A percentile compares a stretch with the other conserved stretches of the same genome.
Conservation (phyloP, 2,888 invertebrate species). For the Serrognathus titanus region DNA sequence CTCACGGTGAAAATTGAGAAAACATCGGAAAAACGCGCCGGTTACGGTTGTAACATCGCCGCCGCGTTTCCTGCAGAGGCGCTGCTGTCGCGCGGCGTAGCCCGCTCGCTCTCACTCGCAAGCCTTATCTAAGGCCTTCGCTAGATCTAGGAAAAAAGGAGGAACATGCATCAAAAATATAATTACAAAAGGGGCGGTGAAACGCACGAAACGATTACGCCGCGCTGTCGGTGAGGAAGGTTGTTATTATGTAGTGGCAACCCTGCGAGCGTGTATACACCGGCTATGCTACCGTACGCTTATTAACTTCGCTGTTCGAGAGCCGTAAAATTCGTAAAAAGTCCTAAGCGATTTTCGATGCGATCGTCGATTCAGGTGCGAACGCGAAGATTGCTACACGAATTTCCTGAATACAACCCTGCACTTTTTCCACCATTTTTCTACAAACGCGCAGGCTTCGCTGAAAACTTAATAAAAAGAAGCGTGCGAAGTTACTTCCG, state of each 20-base stretch:
- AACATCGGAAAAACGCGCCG: neutral
- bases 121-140: slow-evolving; percentile 2
- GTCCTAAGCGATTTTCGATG: too few species aligned
- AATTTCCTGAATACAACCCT: too few species aligned
- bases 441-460: too few species aligned
- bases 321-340: neutral
- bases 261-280: slow-evolving; percentile 42
- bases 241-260: slow-evolving; percentile 50
- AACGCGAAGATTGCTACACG: too few species aligned
- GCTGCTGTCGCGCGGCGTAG: neutral
- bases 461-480: too few species aligned
- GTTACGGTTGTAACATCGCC: neutral
- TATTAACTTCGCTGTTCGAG: neutral
- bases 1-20: too few species aligned
- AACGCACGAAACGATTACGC: slow-evolving; percentile 47
- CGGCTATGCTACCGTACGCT: slow-evolving; percentile 32
- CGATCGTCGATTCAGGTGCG: too few species aligned
- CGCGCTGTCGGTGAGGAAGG: slow-evolving; percentile 38
- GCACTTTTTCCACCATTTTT: too few species aligned
- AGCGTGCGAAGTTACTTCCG: too few species aligned
- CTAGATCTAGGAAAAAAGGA: slow-evolving; percentile 5
- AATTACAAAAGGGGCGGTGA: slow-evolving; percentile 49
- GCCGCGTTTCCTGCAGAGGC: neutral
- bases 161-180: slow-evolving; percentile 43
- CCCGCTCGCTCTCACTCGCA: neutral